Evolutionary conservation across 2,113 vertebrate genomes (phyloP).

Genomic region (Promerops cafer): DNA sequence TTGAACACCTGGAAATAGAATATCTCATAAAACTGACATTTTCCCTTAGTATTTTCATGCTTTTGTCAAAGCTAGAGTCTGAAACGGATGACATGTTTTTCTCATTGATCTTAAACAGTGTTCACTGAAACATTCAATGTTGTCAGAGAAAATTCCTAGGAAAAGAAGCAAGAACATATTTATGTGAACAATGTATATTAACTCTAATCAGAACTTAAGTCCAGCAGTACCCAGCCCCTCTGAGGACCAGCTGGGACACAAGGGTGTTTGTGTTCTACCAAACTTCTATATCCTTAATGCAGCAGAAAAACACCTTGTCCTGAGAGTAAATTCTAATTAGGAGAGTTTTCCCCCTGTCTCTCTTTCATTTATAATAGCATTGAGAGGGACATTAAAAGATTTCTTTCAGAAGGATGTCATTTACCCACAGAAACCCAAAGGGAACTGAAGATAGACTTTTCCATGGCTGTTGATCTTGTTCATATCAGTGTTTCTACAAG

Average conservation of each 20-base stretch:
- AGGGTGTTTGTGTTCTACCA: not conserved
- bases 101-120: conserved; percentile 64
- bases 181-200: not conserved
- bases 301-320: not conserved
- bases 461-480: not conserved
- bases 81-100: conserved; percentile 68
- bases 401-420: not conserved
- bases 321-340: not conserved
- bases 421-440: not conserved
- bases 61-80: conserved; percentile 73
- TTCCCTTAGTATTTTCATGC: conserved; percentile 59
- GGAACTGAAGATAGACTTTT: not conserved
- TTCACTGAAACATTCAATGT: conserved; percentile 55
- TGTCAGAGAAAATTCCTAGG: conserved; percentile 71
- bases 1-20: not conserved
- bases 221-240: not conserved
- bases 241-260: not conserved
- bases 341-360: not conserved
- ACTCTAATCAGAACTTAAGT: not conserved
- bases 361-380: not conserved
- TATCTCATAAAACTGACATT: conserved; percentile 78
- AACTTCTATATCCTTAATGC: not conserved
- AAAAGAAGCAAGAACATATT: not conserved
- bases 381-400: not conserved
- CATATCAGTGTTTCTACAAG: not conserved